Base-by-base conservation (phyloP, 2,888 invertebrate genomes). In the Biston stratarius region DNA sequence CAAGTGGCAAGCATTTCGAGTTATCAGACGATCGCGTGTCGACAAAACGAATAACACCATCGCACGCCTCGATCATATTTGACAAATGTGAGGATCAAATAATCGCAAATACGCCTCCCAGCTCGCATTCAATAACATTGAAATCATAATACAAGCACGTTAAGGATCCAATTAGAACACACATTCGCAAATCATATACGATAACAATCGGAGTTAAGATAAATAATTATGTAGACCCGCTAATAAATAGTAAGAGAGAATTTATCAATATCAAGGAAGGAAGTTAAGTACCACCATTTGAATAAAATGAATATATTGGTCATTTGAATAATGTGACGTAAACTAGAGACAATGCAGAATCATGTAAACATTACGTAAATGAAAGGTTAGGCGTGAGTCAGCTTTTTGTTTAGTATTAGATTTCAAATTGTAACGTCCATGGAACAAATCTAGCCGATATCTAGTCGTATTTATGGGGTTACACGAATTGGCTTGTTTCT, bases 21-120 rank as follows among this genome's bases (percentile, higher is more conserved):
- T 87, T 87, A 88, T 89, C 88, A 84, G 82, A 77, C 78, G 82
- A 88, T 90, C 87, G 88, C 86, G 85, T 89, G 89, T 89, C 88
- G 86, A 87, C 88, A 86, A 88, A 89, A 89, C 84, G 88, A 88
- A 87, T 83, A 88, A 87, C 88, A 87, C 84, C 83, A 86, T 86
- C 81, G 83, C 84, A 82, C 80, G 79, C 83, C 84, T 85, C 86
- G 82, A 87, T 89, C 87, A 87, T 86, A 85, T 86, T 87, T 88
- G 87, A 89, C 88, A 87, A 88, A 90, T 87, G 86, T 81, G 75
- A 76, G 83, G 84, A 84, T 86, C 85, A 83, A 85, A 86, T 86
- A 85, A 85, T 85, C 84, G 83, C 84, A 82, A 85, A 84, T 77
- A 82, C 76, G 71, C 77, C 76, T 77, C 72, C 66, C 53, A 64